Conservation (phyloP, 2,888 invertebrate genomes). For the Hirtodrosophila confusa region DNA sequence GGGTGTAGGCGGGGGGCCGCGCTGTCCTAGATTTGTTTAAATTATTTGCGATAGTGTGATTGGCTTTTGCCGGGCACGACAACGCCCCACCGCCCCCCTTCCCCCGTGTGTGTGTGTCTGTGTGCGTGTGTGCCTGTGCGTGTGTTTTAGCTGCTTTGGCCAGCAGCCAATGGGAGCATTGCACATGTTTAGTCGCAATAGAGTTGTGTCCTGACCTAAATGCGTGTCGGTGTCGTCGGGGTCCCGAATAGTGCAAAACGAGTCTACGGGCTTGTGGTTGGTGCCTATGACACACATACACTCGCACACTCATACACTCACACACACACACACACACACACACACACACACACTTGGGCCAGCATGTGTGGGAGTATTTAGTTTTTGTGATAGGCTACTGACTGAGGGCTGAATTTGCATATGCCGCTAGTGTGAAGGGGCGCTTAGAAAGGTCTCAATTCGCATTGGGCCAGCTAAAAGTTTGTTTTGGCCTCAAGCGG, state of each 20-base stretch:
- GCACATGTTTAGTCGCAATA: slow-evolving; percentile 77
- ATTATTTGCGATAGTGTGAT: slow-evolving; percentile 84
- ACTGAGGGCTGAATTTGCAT: slow-evolving; percentile 69
- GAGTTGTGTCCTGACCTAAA: slow-evolving; percentile 68
- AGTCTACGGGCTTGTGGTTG: slow-evolving; percentile 56
- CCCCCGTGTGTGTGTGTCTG: slow-evolving; percentile 33
- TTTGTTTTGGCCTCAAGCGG: slow-evolving; percentile 1
- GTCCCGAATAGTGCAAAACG: slow-evolving; percentile 69
- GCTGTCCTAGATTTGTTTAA: slow-evolving; percentile 84
- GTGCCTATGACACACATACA: slow-evolving; percentile 24
- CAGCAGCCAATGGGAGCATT: slow-evolving; percentile 78
- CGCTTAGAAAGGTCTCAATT: slow-evolving; percentile 47
- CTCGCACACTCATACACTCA: slow-evolving; percentile 17
- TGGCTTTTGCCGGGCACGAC: slow-evolving; percentile 78
- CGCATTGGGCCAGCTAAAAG: slow-evolving; percentile 40
- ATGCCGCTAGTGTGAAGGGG: slow-evolving; percentile 24
- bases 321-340: slow-evolving; percentile 23
- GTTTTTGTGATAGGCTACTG: slow-evolving; percentile 67
- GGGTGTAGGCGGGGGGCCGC: slow-evolving; percentile 36
- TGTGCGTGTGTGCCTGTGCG: slow-evolving; percentile 43
- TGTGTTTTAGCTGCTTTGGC: slow-evolving; percentile 61
- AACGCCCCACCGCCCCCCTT: slow-evolving; percentile 21
- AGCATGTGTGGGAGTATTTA: slow-evolving; percentile 52
- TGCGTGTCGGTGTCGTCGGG: slow-evolving; percentile 63
- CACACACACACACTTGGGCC: slow-evolving; percentile 17